Evolutionary conservation across 2,797 vertebrate genomes (phyloP), one percentile per base, ranked within the genome.

Genomic region (Corythornis leucogaster): DNA sequence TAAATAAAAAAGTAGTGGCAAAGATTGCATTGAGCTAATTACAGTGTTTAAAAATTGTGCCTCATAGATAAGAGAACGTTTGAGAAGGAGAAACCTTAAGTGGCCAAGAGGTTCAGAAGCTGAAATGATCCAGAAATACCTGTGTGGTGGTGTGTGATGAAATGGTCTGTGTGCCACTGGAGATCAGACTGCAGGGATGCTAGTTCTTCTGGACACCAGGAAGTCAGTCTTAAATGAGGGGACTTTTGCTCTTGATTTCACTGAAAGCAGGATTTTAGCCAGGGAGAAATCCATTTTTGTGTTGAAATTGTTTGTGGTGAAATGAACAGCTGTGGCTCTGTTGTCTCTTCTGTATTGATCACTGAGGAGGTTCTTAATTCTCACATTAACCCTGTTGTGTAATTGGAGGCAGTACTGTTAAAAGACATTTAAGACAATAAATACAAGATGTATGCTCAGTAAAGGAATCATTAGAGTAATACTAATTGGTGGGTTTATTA

Each of bases 301-400:
- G 85, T 85, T 69, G 66, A 80, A 90, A 85, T 66, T 33, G 28
- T 86, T 66, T 33, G 28, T 86, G 78, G 30, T 69, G 80, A 92
- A 94, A 87, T 55, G 20, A 80, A 75, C 51, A 85, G 69, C 70
- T 90, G 69, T 38, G 21, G 59, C 16, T 75, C 14, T 69, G 58
- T 55, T 75, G 2, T 50, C 1, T 78, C 30, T 90, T 86, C 54
- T 82, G 20, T 59, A 71, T 50, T 81, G 58, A 63, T 85, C 71
- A 66, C 63, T 26, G 20, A 79, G 21, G 26, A 85, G 59, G 48
- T 54, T 62, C 82, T 80, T 55, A 83, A 69, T 92, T 92, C 85
- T 92, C n/a, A 28, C 20, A 59, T 92, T 80, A 84, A 59, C 5
- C 15, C 33, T 75, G 8, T 54, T 80, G 64, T 66, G 51, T 80